Conservation (phyloP, 2,113 vertebrate genomes). For the Megalops atlanticus region DNA sequence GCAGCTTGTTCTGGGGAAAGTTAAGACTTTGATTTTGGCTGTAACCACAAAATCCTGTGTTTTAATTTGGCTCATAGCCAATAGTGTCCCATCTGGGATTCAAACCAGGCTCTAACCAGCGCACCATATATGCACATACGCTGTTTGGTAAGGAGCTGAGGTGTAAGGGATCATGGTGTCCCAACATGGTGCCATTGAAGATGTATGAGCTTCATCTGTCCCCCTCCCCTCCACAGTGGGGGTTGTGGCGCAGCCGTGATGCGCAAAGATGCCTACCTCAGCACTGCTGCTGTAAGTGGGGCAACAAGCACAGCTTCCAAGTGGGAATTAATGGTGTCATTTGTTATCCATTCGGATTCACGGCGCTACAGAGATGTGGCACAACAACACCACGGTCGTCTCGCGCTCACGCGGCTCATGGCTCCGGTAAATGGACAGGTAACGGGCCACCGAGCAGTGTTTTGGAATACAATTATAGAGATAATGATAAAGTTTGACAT, state of each 20-base stretch:
- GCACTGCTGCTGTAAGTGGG: constrained; percentile 64
- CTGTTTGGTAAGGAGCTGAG: background rate
- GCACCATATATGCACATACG: background rate
- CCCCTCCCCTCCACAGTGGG: constrained; percentile 11
- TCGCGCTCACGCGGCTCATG: background rate
- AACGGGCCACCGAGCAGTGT: background rate
- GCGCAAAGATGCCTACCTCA: constrained; percentile 54
- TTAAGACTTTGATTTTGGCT: too few relatives aligned
- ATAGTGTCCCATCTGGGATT: too few relatives aligned
- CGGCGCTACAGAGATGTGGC: background rate
- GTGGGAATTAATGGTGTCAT: constrained; percentile 62
- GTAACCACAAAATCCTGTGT: too few relatives aligned
- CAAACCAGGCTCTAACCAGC: too few relatives aligned
- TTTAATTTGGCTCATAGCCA: too few relatives aligned
- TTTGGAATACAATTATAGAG: background rate
- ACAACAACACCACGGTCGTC: background rate
- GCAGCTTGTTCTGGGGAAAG: too few relatives aligned
- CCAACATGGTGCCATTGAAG: constrained; percentile 36
- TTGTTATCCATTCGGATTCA: constrained; percentile 45
- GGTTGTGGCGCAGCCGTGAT: constrained; percentile 11
- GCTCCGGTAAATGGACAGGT: background rate
- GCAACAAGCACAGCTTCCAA: constrained; percentile 44
- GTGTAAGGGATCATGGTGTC: background rate
- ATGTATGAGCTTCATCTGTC: constrained; percentile 45
- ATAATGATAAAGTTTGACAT: background rate